Base-by-base conservation (phyloP, 2,113 vertebrate genomes). In the Riparia riparia region DNA sequence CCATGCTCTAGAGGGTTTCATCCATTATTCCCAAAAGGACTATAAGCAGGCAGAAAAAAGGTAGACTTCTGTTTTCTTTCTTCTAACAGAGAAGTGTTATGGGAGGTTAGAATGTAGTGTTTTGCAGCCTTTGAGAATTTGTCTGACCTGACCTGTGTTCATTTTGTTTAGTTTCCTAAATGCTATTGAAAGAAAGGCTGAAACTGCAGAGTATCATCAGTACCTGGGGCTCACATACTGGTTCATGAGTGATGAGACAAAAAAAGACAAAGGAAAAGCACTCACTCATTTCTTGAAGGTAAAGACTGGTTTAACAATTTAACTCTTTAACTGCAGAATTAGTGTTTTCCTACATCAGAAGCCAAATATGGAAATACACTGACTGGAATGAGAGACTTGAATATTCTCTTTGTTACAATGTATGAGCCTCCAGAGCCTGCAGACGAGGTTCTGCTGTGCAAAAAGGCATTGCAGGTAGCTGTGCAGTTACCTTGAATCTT, bases 211-310 rank as follows among this genome's bases (percentile, higher is more conserved):
- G 39, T 98, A 98, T 96, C 98, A 98, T 94, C 98, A 98, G 61
- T 97, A 98, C 44, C 97, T 99, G 82, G 99, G 99, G 3, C 93
- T 97, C 69, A 98, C 99, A 1, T 99, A 99, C 56, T 99, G 99
- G 99, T 98, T 97, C 95, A 99, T 99, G 98, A 98, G 98, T 53
- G 98, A 99, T 93, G 99, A 99, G 86, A 98, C 98, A 32, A 99
- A 98, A 83, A 98, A 96, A 94, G 99, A 99, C 92, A 98, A 98
- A 93, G 98, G 98, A 84, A 99, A 99, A 98, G 98, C 98, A 51
- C 98, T 99, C 51, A 98, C 98, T 54, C 98, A 99, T 83, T 98
- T 99, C 89, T 97, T 99, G 86, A 99, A 99, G 98, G 99, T 99
- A 96, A 81, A 81, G 39, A 2, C 32, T 71, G 13, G 63, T 80